Evolutionary conservation across 2,113 vertebrate genomes (phyloP).

Genomic region (Piaya cayana): DNA sequence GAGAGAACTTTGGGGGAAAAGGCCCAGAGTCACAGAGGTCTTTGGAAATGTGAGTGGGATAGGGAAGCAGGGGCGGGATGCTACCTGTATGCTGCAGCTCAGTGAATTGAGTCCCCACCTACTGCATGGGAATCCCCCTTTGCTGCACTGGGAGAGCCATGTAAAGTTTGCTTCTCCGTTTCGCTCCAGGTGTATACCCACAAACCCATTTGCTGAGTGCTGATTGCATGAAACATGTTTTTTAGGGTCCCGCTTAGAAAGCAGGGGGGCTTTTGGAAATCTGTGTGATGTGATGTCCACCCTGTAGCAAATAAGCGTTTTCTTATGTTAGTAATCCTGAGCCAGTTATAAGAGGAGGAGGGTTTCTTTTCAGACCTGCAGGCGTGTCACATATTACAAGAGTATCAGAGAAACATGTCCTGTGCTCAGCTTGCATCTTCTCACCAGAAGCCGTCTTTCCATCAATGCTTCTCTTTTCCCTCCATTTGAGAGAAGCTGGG

Average conservation of each 20-base stretch:
- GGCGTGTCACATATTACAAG: accelerated
- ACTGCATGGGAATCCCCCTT: not conserved
- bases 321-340: not conserved
- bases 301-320: not conserved
- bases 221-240: not conserved
- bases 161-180: not conserved
- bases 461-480: not conserved
- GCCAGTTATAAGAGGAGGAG: not conserved
- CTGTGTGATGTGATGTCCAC: not conserved
- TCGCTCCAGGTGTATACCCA: not conserved
- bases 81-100: not conserved
- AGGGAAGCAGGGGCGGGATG: not conserved
- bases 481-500: not conserved
- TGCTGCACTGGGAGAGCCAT: not conserved
- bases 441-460: not conserved
- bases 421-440: not conserved
- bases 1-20: not conserved
- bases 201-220: not conserved
- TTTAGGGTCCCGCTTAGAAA: not conserved
- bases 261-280: not conserved
- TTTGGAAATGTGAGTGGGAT: not conserved
- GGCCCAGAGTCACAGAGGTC: not conserved
- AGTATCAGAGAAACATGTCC: not conserved
- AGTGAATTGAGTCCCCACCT: not conserved
- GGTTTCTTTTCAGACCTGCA: not conserved